Evolutionary conservation across 2,888 invertebrate species (phyloP).

Genomic region (Glaucopsyche alexis): DNA sequence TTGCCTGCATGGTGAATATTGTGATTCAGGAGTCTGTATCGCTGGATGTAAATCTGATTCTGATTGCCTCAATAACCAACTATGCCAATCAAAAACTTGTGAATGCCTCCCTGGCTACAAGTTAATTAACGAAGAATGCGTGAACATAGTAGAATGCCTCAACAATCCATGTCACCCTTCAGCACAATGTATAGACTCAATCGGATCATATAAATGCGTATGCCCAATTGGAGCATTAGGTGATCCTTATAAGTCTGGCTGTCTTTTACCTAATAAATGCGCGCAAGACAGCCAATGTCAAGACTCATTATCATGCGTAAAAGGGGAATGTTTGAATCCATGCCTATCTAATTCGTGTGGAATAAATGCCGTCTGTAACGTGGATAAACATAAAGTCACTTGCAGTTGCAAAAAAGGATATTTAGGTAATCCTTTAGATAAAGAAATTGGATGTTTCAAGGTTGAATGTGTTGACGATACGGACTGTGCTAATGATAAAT

Average conservation of each 20-base stretch:
- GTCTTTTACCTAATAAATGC: constrained; percentile 88
- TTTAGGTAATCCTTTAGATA: constrained; percentile 89
- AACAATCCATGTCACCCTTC: constrained; percentile 88
- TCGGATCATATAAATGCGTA: constrained; percentile 89
- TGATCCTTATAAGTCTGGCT: constrained; percentile 83
- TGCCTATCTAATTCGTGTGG: constrained; percentile 88
- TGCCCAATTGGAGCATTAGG: constrained; percentile 91
- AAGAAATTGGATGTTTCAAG: constrained; percentile 90
- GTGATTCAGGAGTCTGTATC: constrained; percentile 89
- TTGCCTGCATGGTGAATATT: constrained; percentile 93
- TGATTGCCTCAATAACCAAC: constrained; percentile 89
- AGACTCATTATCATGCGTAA: constrained; percentile 86
- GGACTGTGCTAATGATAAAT: constrained; percentile 87
- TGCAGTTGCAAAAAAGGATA: constrained; percentile 90
- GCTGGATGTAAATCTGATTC: constrained; percentile 90
- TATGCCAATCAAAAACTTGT: constrained; percentile 87
- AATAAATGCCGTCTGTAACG: constrained; percentile 86
- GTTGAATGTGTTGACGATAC: constrained; percentile 90
- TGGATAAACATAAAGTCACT: constrained; percentile 84
- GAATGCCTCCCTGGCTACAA: constrained; percentile 89
- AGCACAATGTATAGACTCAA: constrained; percentile 88
- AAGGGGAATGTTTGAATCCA: constrained; percentile 89
- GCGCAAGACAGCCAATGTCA: constrained; percentile 86
- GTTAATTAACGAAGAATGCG: constrained; percentile 85
- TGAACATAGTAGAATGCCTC: constrained; percentile 91